Percentiles rank a stretch among this genome's conserved stretches.
These are phyloP conservation scores for Pimpla rufipes DNA, from an alignment of 2,888 invertebrate species.

Conservation along the genomic window DNA sequence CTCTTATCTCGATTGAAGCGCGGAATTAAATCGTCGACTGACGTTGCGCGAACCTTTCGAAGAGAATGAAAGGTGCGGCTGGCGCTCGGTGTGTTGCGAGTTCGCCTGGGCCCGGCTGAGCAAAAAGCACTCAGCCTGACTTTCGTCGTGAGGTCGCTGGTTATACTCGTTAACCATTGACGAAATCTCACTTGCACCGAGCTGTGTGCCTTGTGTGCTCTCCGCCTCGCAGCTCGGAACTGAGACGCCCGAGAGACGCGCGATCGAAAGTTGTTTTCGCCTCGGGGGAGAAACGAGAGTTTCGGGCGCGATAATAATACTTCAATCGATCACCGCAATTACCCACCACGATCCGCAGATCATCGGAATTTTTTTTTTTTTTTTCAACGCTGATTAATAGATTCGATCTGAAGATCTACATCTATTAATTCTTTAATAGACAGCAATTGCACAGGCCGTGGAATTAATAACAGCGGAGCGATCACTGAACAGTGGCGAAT, in stretches of 20 bases:
- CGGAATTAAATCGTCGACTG: slow-evolving; percentile 23
- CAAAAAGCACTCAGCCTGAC: slow-evolving; percentile 26
- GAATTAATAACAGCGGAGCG: neutral
- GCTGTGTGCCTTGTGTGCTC: slow-evolving; percentile 24
- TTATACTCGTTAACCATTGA: slow-evolving; percentile 60
- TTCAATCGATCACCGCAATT: slow-evolving; percentile 16
- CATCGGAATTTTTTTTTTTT: too few relatives aligned
- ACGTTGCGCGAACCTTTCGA: slow-evolving; percentile 17
- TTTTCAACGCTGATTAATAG: too few relatives aligned
- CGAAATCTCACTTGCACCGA: slow-evolving; percentile 44
- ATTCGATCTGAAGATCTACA: neutral
- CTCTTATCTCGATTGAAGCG: slow-evolving; percentile 39
- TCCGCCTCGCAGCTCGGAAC: slow-evolving; percentile 15
- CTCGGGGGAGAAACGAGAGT: slow-evolving; percentile 59
- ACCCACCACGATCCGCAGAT: neutral
- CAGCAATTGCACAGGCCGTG: neutral
- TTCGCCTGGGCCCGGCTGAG: neutral
- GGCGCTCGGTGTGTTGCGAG: neutral
- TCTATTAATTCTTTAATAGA: neutral
- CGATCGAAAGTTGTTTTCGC: slow-evolving; percentile 70
- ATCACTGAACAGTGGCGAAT: neutral
- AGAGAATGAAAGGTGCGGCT: slow-evolving; percentile 49
- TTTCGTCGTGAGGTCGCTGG: slow-evolving; percentile 52
- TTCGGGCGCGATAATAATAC: slow-evolving; percentile 37
- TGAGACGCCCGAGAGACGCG: too few relatives aligned